Evolutionary conservation across 2,888 invertebrate genomes (phyloP).

Genomic region (Chloroclysta siterata): DNA sequence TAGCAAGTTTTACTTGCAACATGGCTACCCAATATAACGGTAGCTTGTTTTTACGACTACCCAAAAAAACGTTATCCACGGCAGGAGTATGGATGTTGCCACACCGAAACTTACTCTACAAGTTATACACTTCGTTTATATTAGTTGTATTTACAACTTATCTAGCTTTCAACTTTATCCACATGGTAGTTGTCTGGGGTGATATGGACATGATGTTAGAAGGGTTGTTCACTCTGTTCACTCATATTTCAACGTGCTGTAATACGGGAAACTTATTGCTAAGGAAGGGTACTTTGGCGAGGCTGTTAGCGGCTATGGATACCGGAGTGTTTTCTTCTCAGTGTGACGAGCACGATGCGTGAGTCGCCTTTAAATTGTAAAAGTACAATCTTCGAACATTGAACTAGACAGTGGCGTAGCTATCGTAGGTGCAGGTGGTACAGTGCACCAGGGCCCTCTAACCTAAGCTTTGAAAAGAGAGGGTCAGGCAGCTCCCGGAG

Average conservation of each 20-base stretch:
- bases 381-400: too few relatives aligned
- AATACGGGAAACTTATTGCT: slow-evolving; percentile 6
- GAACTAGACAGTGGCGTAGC: too few relatives aligned
- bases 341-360: slow-evolving; percentile 7
- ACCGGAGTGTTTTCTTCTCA: slow-evolving; percentile 2
- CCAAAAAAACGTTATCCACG: background rate
- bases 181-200: slow-evolving; percentile 12
- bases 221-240: slow-evolving; percentile 9
- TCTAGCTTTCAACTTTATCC: slow-evolving; percentile 7
- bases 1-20: too few relatives aligned
- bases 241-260: slow-evolving; percentile 2
- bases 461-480: too few relatives aligned
- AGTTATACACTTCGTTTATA: background rate
- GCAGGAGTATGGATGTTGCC: slow-evolving; percentile 11
- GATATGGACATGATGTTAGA: slow-evolving; percentile 16
- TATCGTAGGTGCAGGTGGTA: too few relatives aligned
- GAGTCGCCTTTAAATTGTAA: background rate
- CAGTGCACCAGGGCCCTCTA: too few relatives aligned
- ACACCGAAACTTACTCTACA: background rate
- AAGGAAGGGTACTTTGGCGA: background rate
- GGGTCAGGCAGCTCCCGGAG: too few relatives aligned
- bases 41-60: slow-evolving; percentile 2
- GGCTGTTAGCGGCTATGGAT: slow-evolving; percentile 10
- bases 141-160: background rate
- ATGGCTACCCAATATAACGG: slow-evolving; percentile 7